A percentile compares a stretch with the other conserved stretches of the same genome.
Evolutionary conservation across 2,888 invertebrate genomes (phyloP).

Genomic region (Melolontha melolontha): DNA sequence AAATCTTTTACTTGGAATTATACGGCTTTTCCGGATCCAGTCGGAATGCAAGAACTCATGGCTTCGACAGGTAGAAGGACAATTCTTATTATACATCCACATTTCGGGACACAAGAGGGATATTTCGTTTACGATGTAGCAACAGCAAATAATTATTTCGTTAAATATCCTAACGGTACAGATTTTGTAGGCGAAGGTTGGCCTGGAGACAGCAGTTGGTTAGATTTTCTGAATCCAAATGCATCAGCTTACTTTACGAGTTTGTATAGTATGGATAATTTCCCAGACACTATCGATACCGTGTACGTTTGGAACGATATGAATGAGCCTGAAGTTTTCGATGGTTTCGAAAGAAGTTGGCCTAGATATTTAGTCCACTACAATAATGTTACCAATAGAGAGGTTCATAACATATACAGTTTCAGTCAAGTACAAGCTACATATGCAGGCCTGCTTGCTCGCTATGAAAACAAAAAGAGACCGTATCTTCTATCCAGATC

Average conservation of each 20-base stretch:
- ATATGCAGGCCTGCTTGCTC: constrained; percentile 69
- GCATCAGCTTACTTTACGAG: constrained; percentile 84
- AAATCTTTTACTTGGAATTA: constrained; percentile 98
- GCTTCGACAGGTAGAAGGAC: constrained; percentile 78
- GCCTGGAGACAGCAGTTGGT: constrained; percentile 94
- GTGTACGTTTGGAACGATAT: constrained; percentile 98
- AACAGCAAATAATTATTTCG: constrained; percentile 80
- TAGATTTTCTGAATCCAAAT: constrained; percentile 91
- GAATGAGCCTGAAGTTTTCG: constrained; percentile 99
- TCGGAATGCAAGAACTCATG: constrained; percentile 88
- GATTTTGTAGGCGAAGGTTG: constrained; percentile 75
- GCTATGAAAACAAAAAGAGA: constrained; percentile 74
- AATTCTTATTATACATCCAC: constrained; percentile 95
- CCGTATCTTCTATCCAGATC: constrained; percentile 93
- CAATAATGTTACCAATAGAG: constrained; percentile 81
- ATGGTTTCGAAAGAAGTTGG: constrained; percentile 96
- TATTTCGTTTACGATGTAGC: constrained; percentile 91
- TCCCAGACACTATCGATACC: constrained; percentile 73
- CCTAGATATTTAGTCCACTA: constrained; percentile 90
- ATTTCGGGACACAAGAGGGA: constrained; percentile 88
- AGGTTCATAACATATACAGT: constrained; percentile 95
- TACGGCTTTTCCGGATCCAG: constrained; percentile 84
- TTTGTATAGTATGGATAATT: constrained; percentile 74
- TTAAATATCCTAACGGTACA: constrained; percentile 90
- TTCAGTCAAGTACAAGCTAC: constrained; percentile 74